These are phyloP conservation scores for Mesembrinibis cayennensis DNA, from an alignment of 2,113 vertebrate genomes.

Conservation along the genomic window DNA sequence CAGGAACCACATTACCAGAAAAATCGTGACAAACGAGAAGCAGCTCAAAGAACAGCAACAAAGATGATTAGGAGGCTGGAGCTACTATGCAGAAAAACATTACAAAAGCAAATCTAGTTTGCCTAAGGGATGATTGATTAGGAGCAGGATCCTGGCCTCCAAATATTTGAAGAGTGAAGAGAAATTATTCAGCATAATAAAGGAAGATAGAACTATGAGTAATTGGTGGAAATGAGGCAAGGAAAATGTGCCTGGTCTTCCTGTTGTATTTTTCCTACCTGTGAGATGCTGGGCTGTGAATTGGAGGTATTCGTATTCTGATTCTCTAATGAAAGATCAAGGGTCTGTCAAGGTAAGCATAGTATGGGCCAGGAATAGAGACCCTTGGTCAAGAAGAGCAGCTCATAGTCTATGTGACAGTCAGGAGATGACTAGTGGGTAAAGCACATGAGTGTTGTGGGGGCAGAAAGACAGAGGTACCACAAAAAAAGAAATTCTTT, in stretches of 20 bases:
- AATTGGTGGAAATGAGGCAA: constrained; percentile 8
- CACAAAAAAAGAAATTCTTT: neutral
- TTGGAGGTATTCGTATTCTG: neutral
- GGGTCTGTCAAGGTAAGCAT: neutral
- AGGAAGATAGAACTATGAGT: neutral
- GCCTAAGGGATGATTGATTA: constrained; percentile 12
- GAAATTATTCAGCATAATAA: neutral
- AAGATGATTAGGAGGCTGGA: neutral
- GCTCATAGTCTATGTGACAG: neutral
- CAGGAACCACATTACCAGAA: neutral
- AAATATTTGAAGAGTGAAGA: constrained; percentile 13
- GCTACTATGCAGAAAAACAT: neutral
- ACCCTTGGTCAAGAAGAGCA: neutral
- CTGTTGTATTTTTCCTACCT: neutral
- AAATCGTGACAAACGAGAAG: neutral
- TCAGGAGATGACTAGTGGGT: neutral
- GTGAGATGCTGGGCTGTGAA: neutral
- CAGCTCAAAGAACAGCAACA: neutral
- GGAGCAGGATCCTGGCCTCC: neutral
- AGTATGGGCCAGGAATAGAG: neutral
- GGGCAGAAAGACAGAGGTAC: neutral
- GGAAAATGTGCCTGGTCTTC: neutral
- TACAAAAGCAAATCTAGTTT: constrained; percentile 35
- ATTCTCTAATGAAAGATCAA: neutral
- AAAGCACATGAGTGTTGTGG: neutral